phyloP scores from a whole-genome alignment of 1,140 invertebrate species.

The Zaprionus camerounensis region DNA sequence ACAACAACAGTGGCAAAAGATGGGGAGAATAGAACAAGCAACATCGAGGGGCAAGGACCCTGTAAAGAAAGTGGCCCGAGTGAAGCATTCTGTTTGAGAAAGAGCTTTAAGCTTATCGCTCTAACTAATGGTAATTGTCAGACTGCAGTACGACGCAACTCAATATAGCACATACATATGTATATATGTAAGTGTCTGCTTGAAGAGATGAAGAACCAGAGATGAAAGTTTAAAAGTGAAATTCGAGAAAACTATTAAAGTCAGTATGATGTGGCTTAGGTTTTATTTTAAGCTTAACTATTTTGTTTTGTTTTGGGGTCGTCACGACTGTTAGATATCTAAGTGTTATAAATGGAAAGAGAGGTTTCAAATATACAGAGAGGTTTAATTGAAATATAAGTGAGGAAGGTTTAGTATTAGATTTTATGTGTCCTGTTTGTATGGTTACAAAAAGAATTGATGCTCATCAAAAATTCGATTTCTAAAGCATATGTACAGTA shows the following conservation, averaged over 20 bases:
- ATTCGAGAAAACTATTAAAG: background rate
- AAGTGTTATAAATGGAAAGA: too few relatives aligned
- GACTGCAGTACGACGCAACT: conserved; percentile 7
- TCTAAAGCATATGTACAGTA: too few relatives aligned
- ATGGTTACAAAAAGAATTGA: too few relatives aligned
- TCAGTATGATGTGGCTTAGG: too few relatives aligned
- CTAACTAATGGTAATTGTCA: conserved; percentile 16
- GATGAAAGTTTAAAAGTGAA: background rate
- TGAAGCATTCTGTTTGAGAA: conserved; percentile 11
- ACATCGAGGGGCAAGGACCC: background rate
- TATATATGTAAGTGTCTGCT: background rate
- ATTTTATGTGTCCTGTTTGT: too few relatives aligned
- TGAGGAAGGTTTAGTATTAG: too few relatives aligned
- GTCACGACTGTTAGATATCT: background rate
- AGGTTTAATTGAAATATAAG: too few relatives aligned
- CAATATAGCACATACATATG: background rate
- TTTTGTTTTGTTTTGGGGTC: background rate
- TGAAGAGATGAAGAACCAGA: background rate
- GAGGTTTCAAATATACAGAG: too few relatives aligned
- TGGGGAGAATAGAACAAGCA: background rate
- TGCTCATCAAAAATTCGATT: too few relatives aligned
- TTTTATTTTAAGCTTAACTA: background rate
- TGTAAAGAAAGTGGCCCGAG: conserved; percentile 3
- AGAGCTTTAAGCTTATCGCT: conserved; percentile 13
- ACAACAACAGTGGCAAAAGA: background rate